Evolutionary conservation across 2,797 vertebrate genomes (phyloP), one percentile per base, ranked within the genome.

Genomic region (Siniperca obscura): DNA sequence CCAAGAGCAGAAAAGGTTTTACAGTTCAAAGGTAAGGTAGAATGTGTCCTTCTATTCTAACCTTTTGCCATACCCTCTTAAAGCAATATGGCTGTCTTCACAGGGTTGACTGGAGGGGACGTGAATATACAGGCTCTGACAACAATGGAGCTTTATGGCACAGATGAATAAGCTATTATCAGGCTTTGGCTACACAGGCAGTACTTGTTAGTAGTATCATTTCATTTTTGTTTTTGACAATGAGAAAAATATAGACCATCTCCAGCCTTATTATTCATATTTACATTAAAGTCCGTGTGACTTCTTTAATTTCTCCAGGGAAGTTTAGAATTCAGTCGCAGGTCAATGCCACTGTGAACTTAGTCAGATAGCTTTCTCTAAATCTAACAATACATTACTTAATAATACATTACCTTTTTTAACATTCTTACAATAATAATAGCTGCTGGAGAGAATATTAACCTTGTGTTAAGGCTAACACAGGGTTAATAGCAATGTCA

Each of bases 31-130:
- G 80, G 79, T 84, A 69, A 88, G 88, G 82, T 83, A 72, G 77
- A 92, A 87, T 34, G 68, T 84, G 56, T 88, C 82, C 80, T 81
- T 86, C 85, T 88, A 85, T 84, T 89, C 86, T 91, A 91, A 93
- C 84, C 87, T 81, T 91, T 89, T 80, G 74, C 87, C 53, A 78
- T 90, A 83, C 80, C 83, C 81, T 83, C 90, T 85, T 90, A 90
- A 82, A 85, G 89, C 80, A 86, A 78, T 86, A 82, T 73, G 81
- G 80, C 89, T 69, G 85, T 91, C 93, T 87, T 87, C 82, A 84
- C 84, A 81, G 78, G 85, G 80, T 75, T 85, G 90, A 69, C 89
- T 85, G 86, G 78, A 91, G 34, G 34, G 34, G 85, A 86, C 86
- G 68, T 82, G 89, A 87, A 89, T 84, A 87, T 76, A 89, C 82